A percentile compares a stretch with the other conserved stretches of the same genome.
These are phyloP conservation scores for Ornithoptera alexandrae DNA, from an alignment of 2,888 invertebrate species.

Conservation along the genomic window DNA sequence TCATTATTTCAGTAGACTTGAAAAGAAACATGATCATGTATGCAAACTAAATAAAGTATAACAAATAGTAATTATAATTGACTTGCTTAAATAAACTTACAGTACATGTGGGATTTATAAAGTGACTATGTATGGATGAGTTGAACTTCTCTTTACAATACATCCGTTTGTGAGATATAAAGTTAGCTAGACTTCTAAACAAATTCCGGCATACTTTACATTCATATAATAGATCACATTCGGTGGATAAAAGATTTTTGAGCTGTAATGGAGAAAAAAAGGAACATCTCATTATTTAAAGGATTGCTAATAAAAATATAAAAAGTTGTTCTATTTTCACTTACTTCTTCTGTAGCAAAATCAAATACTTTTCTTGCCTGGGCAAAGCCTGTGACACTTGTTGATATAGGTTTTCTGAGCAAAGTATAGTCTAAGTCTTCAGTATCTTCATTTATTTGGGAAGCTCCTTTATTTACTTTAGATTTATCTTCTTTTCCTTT, in stretches of 20 bases:
- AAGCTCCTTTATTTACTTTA: constrained; percentile 56
- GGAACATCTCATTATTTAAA: constrained; percentile 37
- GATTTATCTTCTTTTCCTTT: constrained; percentile 65
- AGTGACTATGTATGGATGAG: constrained; percentile 65
- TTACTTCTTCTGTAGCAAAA: constrained; percentile 87
- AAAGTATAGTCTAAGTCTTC: constrained; percentile 78
- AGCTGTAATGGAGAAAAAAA: constrained; percentile 77
- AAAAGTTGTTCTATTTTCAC: constrained; percentile 33
- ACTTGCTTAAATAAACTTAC: constrained; percentile 53
- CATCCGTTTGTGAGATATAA: constrained; percentile 92
- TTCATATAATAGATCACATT: constrained; percentile 94
- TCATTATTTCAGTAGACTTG: constrained; percentile 66
- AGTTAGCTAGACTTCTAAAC: constrained; percentile 92
- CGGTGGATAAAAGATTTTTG: constrained; percentile 85
- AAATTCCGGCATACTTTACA: constrained; percentile 92
- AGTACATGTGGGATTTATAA: constrained; percentile 62
- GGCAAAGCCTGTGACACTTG: constrained; percentile 84
- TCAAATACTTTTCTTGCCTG: constrained; percentile 87
- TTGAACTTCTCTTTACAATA: constrained; percentile 85
- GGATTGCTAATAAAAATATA: not conserved
- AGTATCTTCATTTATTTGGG: constrained; percentile 57
- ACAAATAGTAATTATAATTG: not conserved
- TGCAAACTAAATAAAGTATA: not conserved
- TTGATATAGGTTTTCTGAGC: constrained; percentile 83
- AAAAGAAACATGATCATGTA: constrained; percentile 31